Conservation (phyloP, 2,113 vertebrate species). For the Gobiocypris rarus region DNA sequence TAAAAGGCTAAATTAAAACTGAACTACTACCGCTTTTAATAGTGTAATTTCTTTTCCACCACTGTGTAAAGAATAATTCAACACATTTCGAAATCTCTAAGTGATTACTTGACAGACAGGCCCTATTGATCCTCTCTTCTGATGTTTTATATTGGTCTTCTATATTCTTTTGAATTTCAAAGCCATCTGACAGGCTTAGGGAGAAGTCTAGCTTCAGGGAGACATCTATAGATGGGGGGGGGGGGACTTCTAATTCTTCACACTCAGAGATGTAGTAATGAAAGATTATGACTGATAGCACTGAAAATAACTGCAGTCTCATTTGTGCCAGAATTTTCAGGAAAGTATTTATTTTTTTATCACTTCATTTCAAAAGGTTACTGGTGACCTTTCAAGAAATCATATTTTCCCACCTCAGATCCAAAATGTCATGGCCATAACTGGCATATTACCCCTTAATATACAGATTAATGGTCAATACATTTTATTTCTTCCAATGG, state of each 20-base stretch:
- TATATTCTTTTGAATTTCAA: neutral
- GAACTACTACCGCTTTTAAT: neutral
- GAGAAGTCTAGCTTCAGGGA: neutral
- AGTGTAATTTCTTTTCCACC: neutral
- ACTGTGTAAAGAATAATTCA: neutral
- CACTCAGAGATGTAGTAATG: neutral
- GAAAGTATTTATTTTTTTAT: conserved; percentile 8
- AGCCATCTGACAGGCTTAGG: neutral
- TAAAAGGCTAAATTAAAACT: neutral
- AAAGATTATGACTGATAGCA: neutral
- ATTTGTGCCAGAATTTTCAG: neutral
- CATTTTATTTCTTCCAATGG: neutral
- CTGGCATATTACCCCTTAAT: neutral
- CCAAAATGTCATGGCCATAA: neutral
- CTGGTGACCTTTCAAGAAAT: conserved; percentile 11
- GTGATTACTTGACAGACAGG: neutral
- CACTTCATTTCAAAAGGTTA: conserved; percentile 2
- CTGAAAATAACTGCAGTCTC: neutral
- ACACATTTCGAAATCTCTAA: neutral
- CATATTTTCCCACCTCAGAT: conserved; percentile 11
- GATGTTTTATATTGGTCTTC: neutral
- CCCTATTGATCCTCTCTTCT: conserved; percentile 1
- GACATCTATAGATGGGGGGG: neutral
- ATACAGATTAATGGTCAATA: neutral
- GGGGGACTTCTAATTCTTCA: neutral